These are phyloP conservation scores for Machimus atricapillus DNA, from an alignment of 2,888 invertebrate species.

Conservation along the genomic window DNA sequence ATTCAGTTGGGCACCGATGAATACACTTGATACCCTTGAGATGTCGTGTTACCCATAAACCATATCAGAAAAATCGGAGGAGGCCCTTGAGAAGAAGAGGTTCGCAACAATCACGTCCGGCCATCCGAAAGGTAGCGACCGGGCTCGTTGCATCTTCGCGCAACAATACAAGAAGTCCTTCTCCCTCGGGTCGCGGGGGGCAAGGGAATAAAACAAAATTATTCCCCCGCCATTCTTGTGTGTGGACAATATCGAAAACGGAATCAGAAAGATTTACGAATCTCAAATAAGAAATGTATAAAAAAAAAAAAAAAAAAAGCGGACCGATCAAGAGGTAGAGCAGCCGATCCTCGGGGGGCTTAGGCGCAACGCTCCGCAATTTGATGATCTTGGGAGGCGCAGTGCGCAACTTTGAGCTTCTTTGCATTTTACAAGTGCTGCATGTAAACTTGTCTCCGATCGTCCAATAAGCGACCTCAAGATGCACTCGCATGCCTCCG, in stretches of 20 bases:
- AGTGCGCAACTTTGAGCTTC: slow-evolving; percentile 16
- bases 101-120: slow-evolving; percentile 19
- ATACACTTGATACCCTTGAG: slow-evolving; percentile 48
- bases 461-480: slow-evolving; percentile 30
- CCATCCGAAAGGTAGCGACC: slow-evolving; percentile 14
- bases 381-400: slow-evolving; percentile 20
- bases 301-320: slow-evolving; percentile 7
- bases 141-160: not conserved
- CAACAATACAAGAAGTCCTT: slow-evolving; percentile 14
- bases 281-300: not conserved
- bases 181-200: not conserved
- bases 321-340: slow-evolving; percentile 9
- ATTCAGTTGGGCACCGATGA: slow-evolving; percentile 45
- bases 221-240: slow-evolving; percentile 14
- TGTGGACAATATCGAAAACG: slow-evolving; percentile 45
- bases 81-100: slow-evolving; percentile 36
- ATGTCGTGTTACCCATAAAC: slow-evolving; percentile 48
- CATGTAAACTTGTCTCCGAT: slow-evolving; percentile 36
- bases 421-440: slow-evolving; percentile 39
- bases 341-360: not conserved
- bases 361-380: not conserved
- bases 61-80: slow-evolving; percentile 44
- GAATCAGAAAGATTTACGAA: slow-evolving; percentile 43
- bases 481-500: not conserved
- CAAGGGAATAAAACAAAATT: slow-evolving; percentile 30